A percentile compares a stretch with the other conserved stretches of the same genome.
phyloP scores from a whole-genome alignment of 1,140 invertebrate genomes.

The Metaphire vulgaris region DNA sequence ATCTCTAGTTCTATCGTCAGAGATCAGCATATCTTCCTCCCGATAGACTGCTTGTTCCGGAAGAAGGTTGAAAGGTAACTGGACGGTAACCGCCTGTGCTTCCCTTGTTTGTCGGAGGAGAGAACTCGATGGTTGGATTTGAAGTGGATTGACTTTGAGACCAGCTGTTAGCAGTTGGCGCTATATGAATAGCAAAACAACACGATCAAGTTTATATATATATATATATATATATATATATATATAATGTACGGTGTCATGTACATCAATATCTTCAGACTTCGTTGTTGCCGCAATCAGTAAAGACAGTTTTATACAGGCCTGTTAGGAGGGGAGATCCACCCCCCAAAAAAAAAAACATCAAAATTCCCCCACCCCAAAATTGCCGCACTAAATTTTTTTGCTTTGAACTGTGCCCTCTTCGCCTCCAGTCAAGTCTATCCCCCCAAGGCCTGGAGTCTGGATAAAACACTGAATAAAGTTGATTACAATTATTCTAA shows the following conservation, averaged over 20 bases:
- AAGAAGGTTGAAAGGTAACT: background rate
- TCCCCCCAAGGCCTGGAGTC: no score
- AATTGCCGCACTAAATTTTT: no score
- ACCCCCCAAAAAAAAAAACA: no score
- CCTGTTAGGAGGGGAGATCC: no score
- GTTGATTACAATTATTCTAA: no score
- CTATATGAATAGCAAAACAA: background rate
- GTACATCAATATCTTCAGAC: background rate
- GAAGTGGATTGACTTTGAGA: background rate
- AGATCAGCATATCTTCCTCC: background rate
- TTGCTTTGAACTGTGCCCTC: no score
- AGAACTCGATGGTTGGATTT: background rate
- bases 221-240: no score
- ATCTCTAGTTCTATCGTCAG: conserved; percentile 34
- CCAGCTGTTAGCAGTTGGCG: background rate
- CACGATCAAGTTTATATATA: no score
- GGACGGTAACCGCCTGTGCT: background rate
- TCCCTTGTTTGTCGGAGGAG: background rate
- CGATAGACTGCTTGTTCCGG: background rate
- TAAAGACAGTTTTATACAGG: background rate
- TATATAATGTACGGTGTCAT: background rate
- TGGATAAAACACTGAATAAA: no score
- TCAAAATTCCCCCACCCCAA: no score
- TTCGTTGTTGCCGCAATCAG: background rate
- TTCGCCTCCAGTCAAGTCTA: no score